Conservation (phyloP, 1,140 invertebrate genomes). For the Paralvinella palmiformis region DNA sequence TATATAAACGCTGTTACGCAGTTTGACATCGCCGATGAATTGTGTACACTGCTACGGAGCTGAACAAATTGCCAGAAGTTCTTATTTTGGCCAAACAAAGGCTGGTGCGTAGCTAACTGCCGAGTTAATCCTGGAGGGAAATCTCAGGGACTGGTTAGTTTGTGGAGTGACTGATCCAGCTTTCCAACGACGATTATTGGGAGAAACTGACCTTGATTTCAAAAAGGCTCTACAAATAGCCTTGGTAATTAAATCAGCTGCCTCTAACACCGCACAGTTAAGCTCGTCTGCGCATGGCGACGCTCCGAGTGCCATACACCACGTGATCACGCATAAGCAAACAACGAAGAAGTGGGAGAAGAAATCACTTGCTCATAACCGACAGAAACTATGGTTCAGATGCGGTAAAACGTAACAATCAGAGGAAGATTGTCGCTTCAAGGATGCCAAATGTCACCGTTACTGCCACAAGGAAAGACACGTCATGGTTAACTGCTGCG, state of each 20-base stretch:
- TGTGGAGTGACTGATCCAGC: background rate
- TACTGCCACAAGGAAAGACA: too few relatives aligned
- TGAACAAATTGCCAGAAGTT: background rate
- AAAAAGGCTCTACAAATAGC: constrained; percentile 1
- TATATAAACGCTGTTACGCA: too few relatives aligned
- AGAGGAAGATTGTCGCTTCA: too few relatives aligned
- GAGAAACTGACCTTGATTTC: background rate
- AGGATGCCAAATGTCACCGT: too few relatives aligned
- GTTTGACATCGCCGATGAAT: too few relatives aligned
- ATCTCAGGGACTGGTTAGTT: background rate
- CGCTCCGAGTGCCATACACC: too few relatives aligned
- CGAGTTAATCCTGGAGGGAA: background rate
- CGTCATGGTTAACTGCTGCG: too few relatives aligned
- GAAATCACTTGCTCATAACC: too few relatives aligned
- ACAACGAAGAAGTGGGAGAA: too few relatives aligned
- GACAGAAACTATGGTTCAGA: too few relatives aligned
- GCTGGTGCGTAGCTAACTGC: background rate
- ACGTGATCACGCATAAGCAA: too few relatives aligned
- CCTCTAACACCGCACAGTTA: constrained; percentile 4
- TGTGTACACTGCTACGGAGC: background rate
- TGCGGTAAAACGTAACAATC: too few relatives aligned
- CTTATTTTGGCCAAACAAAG: background rate
- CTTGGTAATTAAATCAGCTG: background rate
- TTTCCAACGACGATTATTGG: background rate
- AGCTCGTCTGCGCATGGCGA: background rate